A percentile compares a stretch with the other conserved stretches of the same genome.
phyloP scores from a whole-genome alignment of 2,888 invertebrate genomes.

The Andricus curvator region DNA sequence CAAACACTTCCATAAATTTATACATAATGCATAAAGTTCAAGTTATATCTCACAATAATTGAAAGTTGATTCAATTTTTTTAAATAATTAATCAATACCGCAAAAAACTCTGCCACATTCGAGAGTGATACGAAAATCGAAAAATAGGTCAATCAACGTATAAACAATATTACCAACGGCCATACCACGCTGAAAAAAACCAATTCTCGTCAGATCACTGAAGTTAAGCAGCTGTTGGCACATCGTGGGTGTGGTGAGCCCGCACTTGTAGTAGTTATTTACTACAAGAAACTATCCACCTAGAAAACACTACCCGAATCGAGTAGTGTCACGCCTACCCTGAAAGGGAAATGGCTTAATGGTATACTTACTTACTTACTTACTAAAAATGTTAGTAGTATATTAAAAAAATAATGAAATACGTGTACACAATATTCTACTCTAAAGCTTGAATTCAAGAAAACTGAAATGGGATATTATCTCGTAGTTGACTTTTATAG shows the following conservation, averaged over 20 bases:
- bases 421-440: constrained; percentile 10
- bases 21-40: not conserved
- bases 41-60: not conserved
- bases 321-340: too few relatives aligned
- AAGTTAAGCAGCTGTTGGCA: too few relatives aligned
- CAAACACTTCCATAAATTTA: not conserved
- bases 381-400: not conserved
- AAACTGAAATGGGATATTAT: not conserved
- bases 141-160: not conserved
- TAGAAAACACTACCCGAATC: too few relatives aligned
- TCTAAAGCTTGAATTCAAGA: constrained; percentile 24
- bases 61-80: not conserved
- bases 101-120: too few relatives aligned
- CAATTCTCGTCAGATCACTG: too few relatives aligned
- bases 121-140: not conserved
- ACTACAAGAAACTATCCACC: too few relatives aligned
- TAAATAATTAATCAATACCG: not conserved
- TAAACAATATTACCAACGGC: not conserved
- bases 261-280: too few relatives aligned
- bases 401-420: not conserved
- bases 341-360: too few relatives aligned
- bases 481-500: constrained; percentile 16
- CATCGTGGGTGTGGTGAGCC: too few relatives aligned
- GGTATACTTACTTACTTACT: too few relatives aligned
- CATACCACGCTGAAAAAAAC: too few relatives aligned